Evolutionary conservation across 2,113 vertebrate genomes (phyloP), one percentile per base, ranked within the genome.

Genomic region (Anseranas semipalmata): DNA sequence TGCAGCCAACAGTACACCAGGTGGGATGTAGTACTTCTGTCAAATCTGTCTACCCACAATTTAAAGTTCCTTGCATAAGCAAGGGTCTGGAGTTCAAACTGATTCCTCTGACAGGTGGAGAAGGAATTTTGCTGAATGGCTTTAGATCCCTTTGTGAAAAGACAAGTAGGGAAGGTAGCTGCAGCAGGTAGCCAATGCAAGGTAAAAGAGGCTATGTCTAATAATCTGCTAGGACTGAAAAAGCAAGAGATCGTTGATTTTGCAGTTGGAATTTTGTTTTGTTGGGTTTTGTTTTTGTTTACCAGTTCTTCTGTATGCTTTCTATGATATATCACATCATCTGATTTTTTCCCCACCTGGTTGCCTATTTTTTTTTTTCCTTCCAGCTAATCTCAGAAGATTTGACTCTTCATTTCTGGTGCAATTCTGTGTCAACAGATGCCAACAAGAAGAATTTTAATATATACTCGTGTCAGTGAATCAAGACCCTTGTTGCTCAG

Each of bases 21-120:
- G n/a, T 85, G 78, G 5, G 25, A 43, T 72, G 58, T 90, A 72
- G 43, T 75, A 52, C 94, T 96, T 93, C 80, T 87, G 80, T 77
- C 55, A 55, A 76, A 52, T 87, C 85, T 50, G 27, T 62, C 82
- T 82, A 65, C 35, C 58, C 24, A 60, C 22, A 53, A 90, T 85
- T 94, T 88, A 52, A 68, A 35, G n/a, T 62, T 91, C n/a, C 65
- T 85, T 46, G 48, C 7, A 30, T 33, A 80, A 75, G 30, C 35
- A 81, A 82, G 37, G 32, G 25, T 58, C 81, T 75, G 28, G 63
- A 58, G 21, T 63, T 89, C 3, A 1, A 63, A 87, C 0, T 59
- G n/a, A 17, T 85, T 78, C 32, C 28, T 81, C 13, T 43, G 72
- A 72, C 8, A 1, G 27, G 18, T 27, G 41, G 43, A 71, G 56